Percentiles rank a stretch among this genome's conserved stretches.
Evolutionary conservation across 2,113 vertebrate species (phyloP).

Genomic region (Lamprologus callipterus): DNA sequence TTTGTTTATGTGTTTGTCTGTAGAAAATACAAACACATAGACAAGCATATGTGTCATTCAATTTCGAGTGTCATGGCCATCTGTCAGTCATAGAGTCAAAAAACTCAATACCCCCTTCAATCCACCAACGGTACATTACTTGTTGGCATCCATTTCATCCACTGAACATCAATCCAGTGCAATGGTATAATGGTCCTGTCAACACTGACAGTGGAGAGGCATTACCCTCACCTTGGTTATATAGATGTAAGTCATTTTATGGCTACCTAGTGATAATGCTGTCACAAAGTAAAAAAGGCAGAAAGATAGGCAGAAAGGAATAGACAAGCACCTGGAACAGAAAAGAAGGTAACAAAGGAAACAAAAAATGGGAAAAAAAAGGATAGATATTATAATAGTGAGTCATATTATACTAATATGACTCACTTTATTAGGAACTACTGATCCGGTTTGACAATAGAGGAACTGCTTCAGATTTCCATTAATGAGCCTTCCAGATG

Average conservation of each 20-base stretch:
- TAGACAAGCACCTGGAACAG: not conserved
- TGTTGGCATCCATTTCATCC: constrained; percentile 23
- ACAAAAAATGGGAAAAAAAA: not conserved
- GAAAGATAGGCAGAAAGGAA: not conserved
- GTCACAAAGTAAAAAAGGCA: not conserved
- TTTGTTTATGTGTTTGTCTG: not conserved
- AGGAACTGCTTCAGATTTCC: not conserved
- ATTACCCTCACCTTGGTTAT: constrained; percentile 35
- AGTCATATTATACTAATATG: not conserved
- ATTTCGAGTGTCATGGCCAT: constrained; percentile 23
- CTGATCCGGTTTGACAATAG: not conserved
- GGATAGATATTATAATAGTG: not conserved
- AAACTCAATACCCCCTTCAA: constrained; percentile 15
- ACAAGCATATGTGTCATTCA: not conserved
- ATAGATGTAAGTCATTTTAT: constrained; percentile 25
- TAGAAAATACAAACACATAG: not conserved
- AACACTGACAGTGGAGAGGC: constrained; percentile 24
- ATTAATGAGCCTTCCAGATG: constrained; percentile 2
- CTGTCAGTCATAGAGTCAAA: constrained; percentile 39
- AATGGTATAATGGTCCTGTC: constrained; percentile 30
- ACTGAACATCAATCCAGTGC: constrained; percentile 35
- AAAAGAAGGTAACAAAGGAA: not conserved
- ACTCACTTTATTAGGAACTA: not conserved
- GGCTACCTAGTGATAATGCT: constrained; percentile 19
- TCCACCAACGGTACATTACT: constrained; percentile 10